These are phyloP conservation scores for Aleiodes sp. DNA, from an alignment of 1,140 invertebrate genomes.

Conservation along the genomic window DNA sequence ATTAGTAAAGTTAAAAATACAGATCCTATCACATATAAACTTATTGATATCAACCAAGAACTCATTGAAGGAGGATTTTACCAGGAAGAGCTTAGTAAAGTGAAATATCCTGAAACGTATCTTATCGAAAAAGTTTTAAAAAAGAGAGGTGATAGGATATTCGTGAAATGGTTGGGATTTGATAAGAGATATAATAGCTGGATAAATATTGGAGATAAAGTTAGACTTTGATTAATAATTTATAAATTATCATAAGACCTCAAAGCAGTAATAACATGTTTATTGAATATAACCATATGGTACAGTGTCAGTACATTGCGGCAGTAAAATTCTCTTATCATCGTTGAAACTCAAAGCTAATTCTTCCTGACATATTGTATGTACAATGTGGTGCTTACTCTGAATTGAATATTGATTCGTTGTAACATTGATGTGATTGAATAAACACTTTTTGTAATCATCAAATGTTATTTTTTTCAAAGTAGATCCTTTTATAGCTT, in stretches of 20 bases:
- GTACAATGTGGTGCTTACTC: background rate
- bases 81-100: background rate
- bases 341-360: slow-evolving; percentile 17
- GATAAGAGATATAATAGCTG: too few relatives aligned
- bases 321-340: background rate
- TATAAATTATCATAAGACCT: too few relatives aligned
- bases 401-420: background rate
- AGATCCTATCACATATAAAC: background rate
- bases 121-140: too few relatives aligned
- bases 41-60: background rate
- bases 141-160: too few relatives aligned
- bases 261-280: too few relatives aligned
- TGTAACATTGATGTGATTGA: background rate
- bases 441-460: slow-evolving; percentile 28
- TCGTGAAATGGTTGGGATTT: too few relatives aligned
- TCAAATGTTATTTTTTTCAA: slow-evolving; percentile 15
- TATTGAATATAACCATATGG: too few relatives aligned
- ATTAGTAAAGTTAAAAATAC: background rate
- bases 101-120: background rate
- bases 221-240: too few relatives aligned
- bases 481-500: slow-evolving; percentile 38
- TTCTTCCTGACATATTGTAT: slow-evolving; percentile 23
- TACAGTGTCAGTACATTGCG: too few relatives aligned
- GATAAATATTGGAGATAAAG: too few relatives aligned
- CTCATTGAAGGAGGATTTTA: background rate